phyloP scores from a whole-genome alignment of 2,888 invertebrate species.

The Caenorhabditis sinica region DNA sequence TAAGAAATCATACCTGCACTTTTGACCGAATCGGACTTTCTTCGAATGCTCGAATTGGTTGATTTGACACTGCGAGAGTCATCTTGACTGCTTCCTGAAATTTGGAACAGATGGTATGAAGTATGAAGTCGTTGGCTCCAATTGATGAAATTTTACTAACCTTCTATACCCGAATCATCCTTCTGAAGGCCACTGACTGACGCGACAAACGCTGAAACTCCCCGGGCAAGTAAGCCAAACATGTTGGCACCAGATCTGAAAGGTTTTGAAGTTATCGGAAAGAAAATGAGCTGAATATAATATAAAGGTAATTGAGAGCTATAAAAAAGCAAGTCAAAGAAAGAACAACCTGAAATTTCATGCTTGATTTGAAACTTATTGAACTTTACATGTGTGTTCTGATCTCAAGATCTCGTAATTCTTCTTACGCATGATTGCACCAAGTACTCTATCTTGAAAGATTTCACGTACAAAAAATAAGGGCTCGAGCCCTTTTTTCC shows the following conservation, averaged over 20 bases:
- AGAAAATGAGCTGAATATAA: neutral
- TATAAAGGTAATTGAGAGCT: neutral
- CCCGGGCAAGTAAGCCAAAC: constrained; percentile 66
- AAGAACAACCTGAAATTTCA: too few relatives aligned
- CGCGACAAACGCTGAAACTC: constrained; percentile 71
- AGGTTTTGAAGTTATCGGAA: neutral
- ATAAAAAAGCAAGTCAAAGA: neutral
- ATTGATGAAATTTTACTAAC: constrained; percentile 8
- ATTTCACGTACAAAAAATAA: too few relatives aligned
- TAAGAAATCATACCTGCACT: constrained; percentile 21
- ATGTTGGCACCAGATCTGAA: constrained; percentile 25
- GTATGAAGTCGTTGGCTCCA: too few relatives aligned
- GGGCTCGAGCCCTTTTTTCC: too few relatives aligned
- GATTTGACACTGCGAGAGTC: constrained; percentile 52
- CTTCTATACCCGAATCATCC: constrained; percentile 32
- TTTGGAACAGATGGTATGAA: neutral
- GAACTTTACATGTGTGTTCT: too few relatives aligned
- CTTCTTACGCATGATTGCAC: too few relatives aligned
- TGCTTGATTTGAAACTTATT: too few relatives aligned
- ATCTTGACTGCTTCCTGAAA: constrained; percentile 53
- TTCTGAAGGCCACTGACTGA: constrained; percentile 55
- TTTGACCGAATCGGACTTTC: constrained; percentile 27
- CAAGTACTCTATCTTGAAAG: too few relatives aligned
- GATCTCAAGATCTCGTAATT: too few relatives aligned
- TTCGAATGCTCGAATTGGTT: constrained; percentile 41